Evolutionary conservation across 2,113 vertebrate species (phyloP), one percentile per base, ranked within the genome.

Genomic region (Dendropsophus ebraccatus): DNA sequence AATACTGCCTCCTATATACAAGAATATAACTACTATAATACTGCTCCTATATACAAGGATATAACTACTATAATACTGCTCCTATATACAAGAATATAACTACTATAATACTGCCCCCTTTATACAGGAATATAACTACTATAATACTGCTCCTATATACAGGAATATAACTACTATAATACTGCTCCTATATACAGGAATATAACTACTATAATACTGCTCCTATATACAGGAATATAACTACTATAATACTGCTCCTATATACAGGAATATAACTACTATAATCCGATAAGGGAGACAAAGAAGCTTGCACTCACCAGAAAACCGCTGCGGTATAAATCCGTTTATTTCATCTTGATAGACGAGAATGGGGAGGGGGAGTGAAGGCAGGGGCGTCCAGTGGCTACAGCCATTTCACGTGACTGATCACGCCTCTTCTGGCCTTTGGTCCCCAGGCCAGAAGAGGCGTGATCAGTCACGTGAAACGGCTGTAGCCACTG

Each of bases 1-100:
- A 56, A 56, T 56, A 56, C 54, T 23, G 19, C 25, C 10, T 10
- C 10, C 10, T 47, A 49, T 65, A 6, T 65, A 65, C 60, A 65
- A 30, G 60, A 65, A 65, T 65, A 65, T 28, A 65, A 65, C 60
- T 65, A 65, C 60, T 65, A 65, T 65, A 65, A 65, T 30, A 65
- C 60, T 65, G 25, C 60, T 5, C 60, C 60, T 65, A 65, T 65
- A 9, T 65, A 65, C 60, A 65, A 65, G 60, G 30, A 65, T 65
- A 65, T 56, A 56, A 23, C 19, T 56, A 56, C 54, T 56, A 23
- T 56, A 56, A 56, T 56, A 56, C 54, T 23, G 19, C 25, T 16
- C 25, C 60, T 30, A 65, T 65, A 9, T 65, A 30, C 60, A 65
- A 65, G 60, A 65, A 65, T 65, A 60, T 65, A 65, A 65, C 60